phyloP scores from a whole-genome alignment of 2,113 vertebrate species.

The Percopsis transmontana region DNA sequence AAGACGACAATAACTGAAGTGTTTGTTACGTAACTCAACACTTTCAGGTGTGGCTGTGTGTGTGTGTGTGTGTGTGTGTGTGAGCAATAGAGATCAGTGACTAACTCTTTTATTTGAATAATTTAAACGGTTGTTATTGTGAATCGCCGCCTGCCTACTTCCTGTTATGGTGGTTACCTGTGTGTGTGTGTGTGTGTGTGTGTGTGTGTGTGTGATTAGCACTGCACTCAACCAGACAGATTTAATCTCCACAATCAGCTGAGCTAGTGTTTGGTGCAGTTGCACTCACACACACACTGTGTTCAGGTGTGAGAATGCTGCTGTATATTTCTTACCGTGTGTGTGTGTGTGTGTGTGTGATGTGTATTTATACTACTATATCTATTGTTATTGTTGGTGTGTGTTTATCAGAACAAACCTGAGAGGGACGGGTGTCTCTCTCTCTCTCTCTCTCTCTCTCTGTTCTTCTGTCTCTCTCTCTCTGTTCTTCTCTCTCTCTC shows the following conservation, averaged over 20 bases:
- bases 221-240: too few relatives aligned
- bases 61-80: background rate
- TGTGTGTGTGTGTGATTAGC: too few relatives aligned
- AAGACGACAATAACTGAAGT: constrained; percentile 31
- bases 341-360: constrained; percentile 17
- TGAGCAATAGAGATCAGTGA: background rate
- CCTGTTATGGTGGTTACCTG: background rate
- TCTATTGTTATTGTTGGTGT: background rate
- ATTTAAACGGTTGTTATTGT: background rate
- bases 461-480: constrained; percentile 15
- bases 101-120: background rate
- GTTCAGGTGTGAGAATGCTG: background rate
- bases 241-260: too few relatives aligned
- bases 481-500: constrained; percentile 13
- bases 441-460: constrained; percentile 6
- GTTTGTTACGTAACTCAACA: constrained; percentile 50
- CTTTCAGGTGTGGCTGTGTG: constrained; percentile 53
- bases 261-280: too few relatives aligned
- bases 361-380: constrained; percentile 31
- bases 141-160: too few relatives aligned
- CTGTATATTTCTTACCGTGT: background rate
- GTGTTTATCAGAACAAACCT: constrained; percentile 24
- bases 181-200: background rate
- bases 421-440: constrained; percentile 51
- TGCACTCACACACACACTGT: background rate